Evolutionary conservation across 53 echinoderm and acorn worm species (phyloP), one percentile per base, ranked within the genome.

Genomic region (Mesocentrotus franciscanus): DNA sequence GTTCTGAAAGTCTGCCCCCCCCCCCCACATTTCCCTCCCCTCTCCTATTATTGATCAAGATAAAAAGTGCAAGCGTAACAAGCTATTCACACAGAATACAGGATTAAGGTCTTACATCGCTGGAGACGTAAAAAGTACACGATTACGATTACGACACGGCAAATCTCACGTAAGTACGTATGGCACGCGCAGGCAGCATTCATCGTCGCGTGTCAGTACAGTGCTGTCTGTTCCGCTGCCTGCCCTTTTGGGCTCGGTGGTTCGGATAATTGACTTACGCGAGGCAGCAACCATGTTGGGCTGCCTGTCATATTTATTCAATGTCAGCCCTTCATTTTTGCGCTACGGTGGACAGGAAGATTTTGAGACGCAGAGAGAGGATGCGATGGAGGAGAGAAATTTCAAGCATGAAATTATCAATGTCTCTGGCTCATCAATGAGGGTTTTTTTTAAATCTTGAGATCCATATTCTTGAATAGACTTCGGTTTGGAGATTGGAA

Each of bases 241-340:
- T 87, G 27, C 56, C 92, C 68, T 92, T 92, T 75, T 72, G 74
- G 35, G 74, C 56, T 92, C 75, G 92, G 56, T 92, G 92, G 92
- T 75, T 92, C 27, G 74, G 92, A 56, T 92, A 92, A 92, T 92
- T 92, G 92, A 92, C 92, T 92, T 92, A 92, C 56, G 92, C 6
- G 72, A 56, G 74, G 74, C 72, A 92, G 92, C 71, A 56, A 49
- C 72, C 92, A 72, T 75, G 92, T 92, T 57, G 74, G 74, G 72
- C n/a, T 71, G 56, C 56, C 92, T 92, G 92, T 92, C 92, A 92
- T 71, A 72, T 92, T 72, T 91, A 39, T 59, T 91, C 91, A 66
- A 34, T 34, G 62, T 91, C 91, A 66, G 27, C 26, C 62, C 34
- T 66, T 91, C 62, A 22, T 62, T 68, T 62, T 91, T 22, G 36